Base-by-base conservation (phyloP, 2,113 vertebrate genomes). In the Dipodomys merriami region DNA sequence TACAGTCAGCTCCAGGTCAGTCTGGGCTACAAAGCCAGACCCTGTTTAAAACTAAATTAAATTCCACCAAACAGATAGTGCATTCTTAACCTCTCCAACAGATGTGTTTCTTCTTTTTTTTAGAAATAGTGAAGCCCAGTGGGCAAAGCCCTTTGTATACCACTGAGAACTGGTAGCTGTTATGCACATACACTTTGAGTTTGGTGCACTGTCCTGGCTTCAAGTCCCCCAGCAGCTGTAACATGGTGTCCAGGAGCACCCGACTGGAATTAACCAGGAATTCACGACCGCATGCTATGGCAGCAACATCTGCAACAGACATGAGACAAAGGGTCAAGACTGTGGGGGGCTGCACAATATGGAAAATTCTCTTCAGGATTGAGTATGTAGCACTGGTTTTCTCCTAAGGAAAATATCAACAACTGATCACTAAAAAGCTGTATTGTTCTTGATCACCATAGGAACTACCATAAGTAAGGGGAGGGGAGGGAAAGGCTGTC, bases 111-210 rank as follows among this genome's bases (percentile, higher is more conserved):
- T 80, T 65, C 83, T 82, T 0, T 16, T 53, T 71, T 86, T 89
- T 68, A 83, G 27, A 78, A 49, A 46, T 33, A 62, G 94, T 94
- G 39, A 77, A 39, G 53, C 62, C 20, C 46, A 30, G 64, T 53
- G 10, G 68, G 35, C 46, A n/a, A 78, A 39, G 76, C 22, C 81
- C 25, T 39, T 83, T 67, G 62, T 62, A 15, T 85, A 94, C 0
- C 22, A 12, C 44, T 25, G 35, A 78, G 19, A 72, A 44, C 25
- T 83, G 35, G 94, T 91, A 91, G 71, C 82, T 49, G 83, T 12
- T 19, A 65, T 46, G 60, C 60, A 95, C 96, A 0, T 98, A 99
- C 99, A 99, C 99, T 99, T 99, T 99, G 62, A 99, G 98, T 95
- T 97, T 99, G 78, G 98, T 98, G 88, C 99, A 99, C 94, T 98